Evolutionary conservation across 2,797 vertebrate species (phyloP).

Genomic region (Phalloptychus januarius): DNA sequence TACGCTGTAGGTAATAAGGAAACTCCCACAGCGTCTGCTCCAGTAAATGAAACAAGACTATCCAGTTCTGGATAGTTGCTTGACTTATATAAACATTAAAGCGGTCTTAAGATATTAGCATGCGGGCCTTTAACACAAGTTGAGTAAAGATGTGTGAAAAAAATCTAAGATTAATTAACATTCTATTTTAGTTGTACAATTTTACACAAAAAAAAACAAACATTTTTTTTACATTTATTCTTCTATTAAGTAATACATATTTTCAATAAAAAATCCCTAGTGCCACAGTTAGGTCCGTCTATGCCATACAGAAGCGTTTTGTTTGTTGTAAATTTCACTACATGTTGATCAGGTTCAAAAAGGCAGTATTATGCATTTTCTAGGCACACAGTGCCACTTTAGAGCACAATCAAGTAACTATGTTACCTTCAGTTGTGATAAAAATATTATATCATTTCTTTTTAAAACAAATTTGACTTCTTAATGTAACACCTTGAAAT

Average conservation of each 20-base stretch:
- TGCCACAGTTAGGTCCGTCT: background rate
- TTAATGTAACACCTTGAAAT: too few relatives aligned
- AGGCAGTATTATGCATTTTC: too few relatives aligned
- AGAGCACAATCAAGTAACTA: too few relatives aligned
- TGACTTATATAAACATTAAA: background rate
- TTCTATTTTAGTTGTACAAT: background rate
- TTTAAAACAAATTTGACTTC: too few relatives aligned
- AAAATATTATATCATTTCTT: too few relatives aligned
- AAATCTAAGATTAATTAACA: background rate
- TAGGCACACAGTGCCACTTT: too few relatives aligned
- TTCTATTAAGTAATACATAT: background rate
- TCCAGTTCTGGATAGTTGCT: background rate
- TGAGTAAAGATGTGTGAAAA: background rate
- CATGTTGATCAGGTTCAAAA: too few relatives aligned
- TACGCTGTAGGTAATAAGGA: slow-evolving; percentile 60
- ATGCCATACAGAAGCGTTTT: background rate
- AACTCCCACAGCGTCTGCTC: slow-evolving; percentile 38
- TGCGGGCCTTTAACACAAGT: background rate
- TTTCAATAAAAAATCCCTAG: background rate
- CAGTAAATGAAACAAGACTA: slow-evolving; percentile 35
- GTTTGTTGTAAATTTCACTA: too few relatives aligned
- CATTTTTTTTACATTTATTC: background rate
- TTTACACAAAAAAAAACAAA: background rate
- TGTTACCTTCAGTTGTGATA: too few relatives aligned
- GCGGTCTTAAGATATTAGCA: background rate